Evolutionary conservation across 2,888 invertebrate species (phyloP), one percentile per base, ranked within the genome.

Genomic region (Orthosia incerta): DNA sequence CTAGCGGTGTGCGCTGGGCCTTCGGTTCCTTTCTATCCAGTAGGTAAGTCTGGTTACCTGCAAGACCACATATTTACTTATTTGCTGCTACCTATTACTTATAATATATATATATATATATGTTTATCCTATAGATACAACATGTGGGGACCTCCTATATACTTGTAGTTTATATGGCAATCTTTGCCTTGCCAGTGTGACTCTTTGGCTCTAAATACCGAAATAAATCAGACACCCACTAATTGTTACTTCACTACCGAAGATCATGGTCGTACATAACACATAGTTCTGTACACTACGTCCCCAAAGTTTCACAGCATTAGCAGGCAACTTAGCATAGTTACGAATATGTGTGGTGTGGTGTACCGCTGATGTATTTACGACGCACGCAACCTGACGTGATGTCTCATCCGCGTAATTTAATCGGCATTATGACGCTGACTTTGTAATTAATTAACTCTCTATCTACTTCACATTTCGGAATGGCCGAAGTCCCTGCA

Each of bases 321-420:
- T 73, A 82, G 69, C 71, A 74, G 57, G 62, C 59, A 79, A 71
- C 72, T 80, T 71, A 75, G 68, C 56, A 61, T 68, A 78, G 76
- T 74, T 68, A 76, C 60, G 69, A 76, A 81, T 76, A 79, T 69
- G 80, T 74, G 64, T 71, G 86, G 74, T 86, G 92, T 81, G 91
- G 93, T 88, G 82, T 84, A 89, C 93, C 91, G 71, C 91, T 94
- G 93, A 94, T 91, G 90, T 93, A 94, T 94, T 94, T 94, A 94
- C 92, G 94, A 92, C 86, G 79, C 83, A 86, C 82, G 83, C 87
- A 77, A 85, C 86, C 79, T 87, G 90, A 91, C 91, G 89, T 89
- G 89, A 88, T 89, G 88, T 88, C 88, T 90, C 92, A 89, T 88
- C 91, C 93, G 89, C 90, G 90, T 91, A 93, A 94, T 94, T 93